These are phyloP conservation scores for Polyploca ridens DNA, from an alignment of 2,888 invertebrate genomes.

Conservation along the genomic window DNA sequence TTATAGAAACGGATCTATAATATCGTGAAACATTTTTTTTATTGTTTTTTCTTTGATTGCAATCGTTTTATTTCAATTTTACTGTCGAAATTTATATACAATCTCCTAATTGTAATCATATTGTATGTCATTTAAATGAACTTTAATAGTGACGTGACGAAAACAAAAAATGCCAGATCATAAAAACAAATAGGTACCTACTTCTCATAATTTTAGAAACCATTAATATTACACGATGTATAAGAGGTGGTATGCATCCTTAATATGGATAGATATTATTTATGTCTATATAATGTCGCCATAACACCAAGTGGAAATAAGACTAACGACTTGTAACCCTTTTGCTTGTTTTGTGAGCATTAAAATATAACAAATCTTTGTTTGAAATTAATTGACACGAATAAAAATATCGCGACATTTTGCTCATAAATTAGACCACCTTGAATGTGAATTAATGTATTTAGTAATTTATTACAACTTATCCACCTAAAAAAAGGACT, in stretches of 20 bases:
- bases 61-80: constrained; percentile 4
- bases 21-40: neutral
- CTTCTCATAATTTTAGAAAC: neutral
- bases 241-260: neutral
- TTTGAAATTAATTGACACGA: neutral
- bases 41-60: constrained; percentile 12
- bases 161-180: no score
- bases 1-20: constrained; percentile 10
- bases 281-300: neutral
- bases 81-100: neutral
- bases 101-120: neutral
- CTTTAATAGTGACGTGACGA: neutral
- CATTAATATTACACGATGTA: neutral
- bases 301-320: neutral
- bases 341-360: constrained; percentile 1
- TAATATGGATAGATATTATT: neutral
- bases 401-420: neutral
- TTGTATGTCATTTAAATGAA: neutral
- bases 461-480: no score
- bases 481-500: no score
- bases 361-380: neutral
- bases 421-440: neutral
- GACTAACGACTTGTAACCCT: neutral
- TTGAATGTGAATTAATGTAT: neutral
- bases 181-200: no score